Evolutionary conservation across 2,888 invertebrate genomes (phyloP), one percentile per base, ranked within the genome.

Genomic region (Panopea generosa): DNA sequence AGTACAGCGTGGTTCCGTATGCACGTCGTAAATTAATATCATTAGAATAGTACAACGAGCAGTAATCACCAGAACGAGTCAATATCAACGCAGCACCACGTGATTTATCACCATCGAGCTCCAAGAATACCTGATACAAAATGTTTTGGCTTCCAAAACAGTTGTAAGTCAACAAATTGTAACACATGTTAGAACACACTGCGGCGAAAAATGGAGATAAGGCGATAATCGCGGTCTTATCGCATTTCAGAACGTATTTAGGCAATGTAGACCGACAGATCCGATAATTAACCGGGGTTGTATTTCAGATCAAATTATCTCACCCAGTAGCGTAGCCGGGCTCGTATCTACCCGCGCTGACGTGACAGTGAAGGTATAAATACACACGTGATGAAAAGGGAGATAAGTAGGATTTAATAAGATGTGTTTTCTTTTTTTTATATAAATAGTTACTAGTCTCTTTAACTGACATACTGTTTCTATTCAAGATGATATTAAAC

Each of bases 121-220:
- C 59, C 52, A 43, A 18, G 38, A 22, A 52, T 56, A 22, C 70
- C 40, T 40, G 70, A 70, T 62, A 72, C 24, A 45, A 59, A 53
- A 16, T 65, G 53, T 72, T 65, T 55, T 52, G 65, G 65, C 59
- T 47, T 60, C 65, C 43, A 40, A 49, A 56, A 59, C 52, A 22
- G 40, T 29, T 72, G 71, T 72, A 66, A 72, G 66, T 61, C 66
- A 72, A 67, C 72, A 72, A 66, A 72, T 66, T 66, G 49, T 33
- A 72, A 72, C 72, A 72, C 59, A 53, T 72, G 72, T 72, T 61
- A 33, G 56, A 50, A 56, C 38, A 55, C 24, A 61, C 55, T 18
- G 49, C 43, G 62, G 38, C 11, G 45, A 55, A 29, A 38, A 69
- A 69, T 49, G 33, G 45, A 47, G 69, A 69, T 62, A 29, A 24